Evolutionary conservation across 1,140 invertebrate genomes (phyloP).

Genomic region (Bombyx mandarina): DNA sequence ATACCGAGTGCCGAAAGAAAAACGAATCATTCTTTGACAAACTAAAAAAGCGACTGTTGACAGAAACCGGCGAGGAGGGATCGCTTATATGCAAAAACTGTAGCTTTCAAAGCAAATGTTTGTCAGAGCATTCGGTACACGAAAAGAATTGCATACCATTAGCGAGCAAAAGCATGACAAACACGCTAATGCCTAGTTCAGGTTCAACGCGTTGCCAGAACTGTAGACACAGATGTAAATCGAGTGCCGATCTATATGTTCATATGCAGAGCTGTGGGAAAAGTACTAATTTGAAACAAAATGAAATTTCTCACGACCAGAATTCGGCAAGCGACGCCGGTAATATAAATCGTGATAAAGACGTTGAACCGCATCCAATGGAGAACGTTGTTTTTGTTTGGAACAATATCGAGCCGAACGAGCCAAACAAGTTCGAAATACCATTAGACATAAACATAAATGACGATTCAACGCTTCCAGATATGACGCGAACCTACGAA

Average conservation of each 20-base stretch:
- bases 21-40: slow-evolving; percentile 86
- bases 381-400: slow-evolving; percentile 84
- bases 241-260: slow-evolving; percentile 79
- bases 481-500: slow-evolving; percentile 37
- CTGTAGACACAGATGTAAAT: slow-evolving; percentile 88
- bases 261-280: slow-evolving; percentile 80
- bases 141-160: slow-evolving; percentile 75
- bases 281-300: slow-evolving; percentile 34
- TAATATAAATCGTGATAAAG: slow-evolving; percentile 37
- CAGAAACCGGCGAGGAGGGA: slow-evolving; percentile 66
- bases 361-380: slow-evolving; percentile 76
- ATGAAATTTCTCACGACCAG: slow-evolving; percentile 35
- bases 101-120: slow-evolving; percentile 85
- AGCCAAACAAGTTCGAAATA: slow-evolving; percentile 47
- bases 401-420: slow-evolving; percentile 72
- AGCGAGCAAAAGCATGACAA: slow-evolving; percentile 37
- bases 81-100: slow-evolving; percentile 81
- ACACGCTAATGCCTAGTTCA: slow-evolving; percentile 56
- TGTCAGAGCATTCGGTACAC: slow-evolving; percentile 84
- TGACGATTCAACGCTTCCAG: slow-evolving; percentile 54
- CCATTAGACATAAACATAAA: slow-evolving; percentile 60
- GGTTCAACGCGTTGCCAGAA: slow-evolving; percentile 87
- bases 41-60: slow-evolving; percentile 81
- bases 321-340: slow-evolving; percentile 43
- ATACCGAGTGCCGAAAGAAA: slow-evolving; percentile 71